These are phyloP conservation scores for Aspidoscelis tigris DNA, from an alignment of 2,113 vertebrate genomes.

Conservation along the genomic window DNA sequence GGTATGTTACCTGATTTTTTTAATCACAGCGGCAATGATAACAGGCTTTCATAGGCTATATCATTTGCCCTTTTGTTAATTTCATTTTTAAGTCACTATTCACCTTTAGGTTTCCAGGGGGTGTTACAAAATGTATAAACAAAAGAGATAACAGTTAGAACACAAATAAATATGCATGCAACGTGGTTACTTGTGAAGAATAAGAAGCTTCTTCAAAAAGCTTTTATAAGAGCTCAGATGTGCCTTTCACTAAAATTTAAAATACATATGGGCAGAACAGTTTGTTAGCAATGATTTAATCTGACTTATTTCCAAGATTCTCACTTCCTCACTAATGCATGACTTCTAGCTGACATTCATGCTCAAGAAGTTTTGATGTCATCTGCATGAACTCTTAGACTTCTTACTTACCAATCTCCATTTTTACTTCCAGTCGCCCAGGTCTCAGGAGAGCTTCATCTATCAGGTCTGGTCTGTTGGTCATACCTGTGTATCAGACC, in stretches of 20 bases:
- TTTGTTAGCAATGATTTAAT: too few relatives aligned
- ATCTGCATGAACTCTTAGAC: neutral
- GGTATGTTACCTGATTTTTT: neutral
- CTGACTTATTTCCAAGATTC: neutral
- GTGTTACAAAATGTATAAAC: too few relatives aligned
- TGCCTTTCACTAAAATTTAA: too few relatives aligned
- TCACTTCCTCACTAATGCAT: neutral
- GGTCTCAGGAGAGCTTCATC: conserved; percentile 95
- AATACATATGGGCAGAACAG: neutral
- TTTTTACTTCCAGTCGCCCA: conserved; percentile 95
- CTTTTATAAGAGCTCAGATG: neutral
- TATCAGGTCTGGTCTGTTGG: conserved; percentile 97
- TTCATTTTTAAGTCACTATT: too few relatives aligned
- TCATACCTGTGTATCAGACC: conserved; percentile 86
- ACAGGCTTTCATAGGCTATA: too few relatives aligned
- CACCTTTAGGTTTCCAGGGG: too few relatives aligned
- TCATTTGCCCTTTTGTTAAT: too few relatives aligned
- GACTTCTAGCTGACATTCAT: neutral
- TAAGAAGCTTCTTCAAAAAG: neutral
- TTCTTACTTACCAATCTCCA: conserved; percentile 92
- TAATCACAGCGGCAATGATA: neutral
- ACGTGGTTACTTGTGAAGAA: neutral
- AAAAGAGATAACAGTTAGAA: too few relatives aligned
- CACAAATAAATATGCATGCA: neutral
- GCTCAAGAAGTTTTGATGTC: neutral